Base-by-base conservation (phyloP, 2,888 invertebrate genomes). In the Philaethria dido region DNA sequence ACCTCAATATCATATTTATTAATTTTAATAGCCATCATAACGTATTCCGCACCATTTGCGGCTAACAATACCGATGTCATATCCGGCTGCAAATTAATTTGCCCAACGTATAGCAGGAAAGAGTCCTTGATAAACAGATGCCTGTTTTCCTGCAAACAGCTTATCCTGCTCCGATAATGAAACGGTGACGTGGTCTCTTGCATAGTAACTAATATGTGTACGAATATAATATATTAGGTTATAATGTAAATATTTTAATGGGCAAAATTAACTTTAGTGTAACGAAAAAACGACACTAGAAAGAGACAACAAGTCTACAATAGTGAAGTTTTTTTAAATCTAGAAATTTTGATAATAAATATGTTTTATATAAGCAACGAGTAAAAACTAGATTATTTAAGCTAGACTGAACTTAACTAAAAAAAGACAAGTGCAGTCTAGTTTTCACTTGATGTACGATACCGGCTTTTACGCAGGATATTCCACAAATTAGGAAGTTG, bases 31-130 rank as follows among this genome's bases (percentile, higher is more conserved):
- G 52, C 52, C 29, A 16, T 52, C 16, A 29, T 29, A 52, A 52
- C 29, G 52, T 29, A 33, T 11, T 29, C 29, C 44, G 60, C 18
- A 60, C 54, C 52, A 66, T 42, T 62, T 71, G 66, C 66, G 65
- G 64, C 61, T 65, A 71, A 67, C 66, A 72, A 69, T 71, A 68
- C 62, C 50, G 48, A 18, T 67, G 70, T 71, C 65, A 60, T 65
- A 71, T 71, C 71, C 71, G 72, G 59, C 57, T 60, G 78, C 76
- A 74, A 80, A 81, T 82, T 76, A 80, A 81, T 81, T 80, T 70
- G 74, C 67, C 62, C 62, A 69, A 75, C 62, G 55, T 47, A 29
- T 18, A 67, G 64, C 77, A 80, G 80, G 80, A 80, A 79, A 78
- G 74, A 73, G 73, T 68, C 69, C 62, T 62, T 69, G 78, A 80